Evolutionary conservation across 2,113 vertebrate genomes (phyloP).

Genomic region (Cacatua alba): DNA sequence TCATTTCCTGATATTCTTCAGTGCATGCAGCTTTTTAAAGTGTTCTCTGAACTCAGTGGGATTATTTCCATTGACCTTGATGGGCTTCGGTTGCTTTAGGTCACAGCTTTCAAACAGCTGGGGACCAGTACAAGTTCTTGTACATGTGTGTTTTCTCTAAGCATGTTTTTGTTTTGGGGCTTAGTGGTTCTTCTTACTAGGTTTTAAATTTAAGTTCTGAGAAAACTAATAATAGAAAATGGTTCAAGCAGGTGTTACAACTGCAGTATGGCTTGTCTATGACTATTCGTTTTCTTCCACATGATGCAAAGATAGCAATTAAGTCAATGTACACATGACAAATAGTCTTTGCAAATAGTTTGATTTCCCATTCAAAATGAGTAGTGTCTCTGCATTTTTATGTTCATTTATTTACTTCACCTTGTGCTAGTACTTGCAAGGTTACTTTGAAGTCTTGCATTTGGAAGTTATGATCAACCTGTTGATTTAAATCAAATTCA

Average conservation of each 20-base stretch:
- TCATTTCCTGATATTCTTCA: background rate
- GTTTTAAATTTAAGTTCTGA: background rate
- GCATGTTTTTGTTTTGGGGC: background rate
- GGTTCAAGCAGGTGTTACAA: background rate
- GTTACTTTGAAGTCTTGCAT: background rate
- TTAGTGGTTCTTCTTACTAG: background rate
- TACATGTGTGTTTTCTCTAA: background rate
- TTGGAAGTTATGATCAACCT: background rate
- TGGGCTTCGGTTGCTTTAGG: background rate
- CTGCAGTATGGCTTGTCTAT: background rate
- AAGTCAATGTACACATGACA: background rate
- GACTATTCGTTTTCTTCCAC: background rate
- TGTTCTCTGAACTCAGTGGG: background rate
- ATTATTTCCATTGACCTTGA: background rate
- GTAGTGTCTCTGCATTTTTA: background rate
- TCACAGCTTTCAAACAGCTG: background rate
- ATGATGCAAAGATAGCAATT: background rate
- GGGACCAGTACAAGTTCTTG: background rate
- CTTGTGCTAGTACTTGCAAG: background rate
- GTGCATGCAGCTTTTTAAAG: background rate
- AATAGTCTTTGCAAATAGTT: background rate
- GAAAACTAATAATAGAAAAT: background rate
- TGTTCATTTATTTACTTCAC: background rate
- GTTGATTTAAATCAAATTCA: background rate
- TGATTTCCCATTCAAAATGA: background rate